phyloP scores from a whole-genome alignment of 2,113 vertebrate genomes.

The Aplodontia rufa region DNA sequence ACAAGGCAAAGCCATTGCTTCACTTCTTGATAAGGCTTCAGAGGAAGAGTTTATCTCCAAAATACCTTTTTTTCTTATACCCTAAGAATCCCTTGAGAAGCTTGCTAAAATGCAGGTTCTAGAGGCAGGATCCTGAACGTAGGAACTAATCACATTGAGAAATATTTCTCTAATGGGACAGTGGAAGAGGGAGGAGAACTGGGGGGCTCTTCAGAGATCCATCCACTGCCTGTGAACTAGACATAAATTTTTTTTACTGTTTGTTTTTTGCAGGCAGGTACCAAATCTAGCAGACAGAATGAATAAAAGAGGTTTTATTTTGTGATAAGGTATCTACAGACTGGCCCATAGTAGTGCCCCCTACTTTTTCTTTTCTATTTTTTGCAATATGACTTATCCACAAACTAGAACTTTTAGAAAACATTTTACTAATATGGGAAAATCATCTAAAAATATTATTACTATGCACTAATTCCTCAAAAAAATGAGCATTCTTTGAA shows the following conservation, averaged over 20 bases:
- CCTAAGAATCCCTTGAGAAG: background rate
- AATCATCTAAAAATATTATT: background rate
- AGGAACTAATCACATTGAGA: background rate
- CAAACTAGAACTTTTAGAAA: background rate
- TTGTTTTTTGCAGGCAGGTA: too few species aligned
- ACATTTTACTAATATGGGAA: background rate
- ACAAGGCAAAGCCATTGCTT: background rate
- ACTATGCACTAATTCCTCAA: background rate
- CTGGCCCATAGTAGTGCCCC: background rate
- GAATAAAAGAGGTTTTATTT: too few species aligned
- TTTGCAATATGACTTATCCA: background rate
- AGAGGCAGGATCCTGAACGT: background rate
- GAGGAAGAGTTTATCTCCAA: background rate
- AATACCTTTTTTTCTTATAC: background rate
- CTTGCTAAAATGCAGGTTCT: background rate
- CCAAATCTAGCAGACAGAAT: too few species aligned
- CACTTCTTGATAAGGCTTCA: background rate
- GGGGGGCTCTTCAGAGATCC: background rate
- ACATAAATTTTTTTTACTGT: too few species aligned
- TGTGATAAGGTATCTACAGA: background rate
- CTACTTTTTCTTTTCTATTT: too few species aligned
- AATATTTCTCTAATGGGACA: background rate
- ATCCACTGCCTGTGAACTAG: background rate
- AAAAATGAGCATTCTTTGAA: conserved; percentile 11
- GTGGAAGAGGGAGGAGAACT: background rate